Percentiles rank a stretch among this genome's conserved stretches.
These are phyloP conservation scores for Diceros bicornis DNA, from an alignment of 2,797 vertebrate genomes.

Conservation along the genomic window DNA sequence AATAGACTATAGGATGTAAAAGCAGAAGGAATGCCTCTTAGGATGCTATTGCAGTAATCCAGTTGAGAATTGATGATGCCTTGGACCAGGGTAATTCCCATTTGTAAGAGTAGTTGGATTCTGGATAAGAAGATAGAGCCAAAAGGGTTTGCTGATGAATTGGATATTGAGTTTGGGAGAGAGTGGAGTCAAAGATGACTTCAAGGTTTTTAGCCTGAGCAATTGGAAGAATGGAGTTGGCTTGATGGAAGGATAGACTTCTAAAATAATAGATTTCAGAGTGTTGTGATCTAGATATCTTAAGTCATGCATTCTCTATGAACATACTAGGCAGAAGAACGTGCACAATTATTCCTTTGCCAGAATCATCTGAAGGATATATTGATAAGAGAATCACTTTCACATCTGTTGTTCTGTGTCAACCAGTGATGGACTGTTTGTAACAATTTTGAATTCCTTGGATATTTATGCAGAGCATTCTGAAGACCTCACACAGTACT, in stretches of 20 bases:
- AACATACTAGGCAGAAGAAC: background rate
- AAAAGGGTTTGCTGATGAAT: background rate
- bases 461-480: background rate
- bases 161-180: background rate
- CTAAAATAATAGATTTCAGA: constrained; percentile 8
- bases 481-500: background rate
- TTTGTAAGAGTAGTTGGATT: background rate
- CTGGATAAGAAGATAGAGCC: background rate
- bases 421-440: background rate
- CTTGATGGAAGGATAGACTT: background rate
- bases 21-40: background rate
- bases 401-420: background rate
- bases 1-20: background rate
- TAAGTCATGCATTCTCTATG: background rate
- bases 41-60: background rate
- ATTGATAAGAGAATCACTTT: background rate
- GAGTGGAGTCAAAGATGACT: background rate
- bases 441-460: background rate
- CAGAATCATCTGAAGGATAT: background rate
- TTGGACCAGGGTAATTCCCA: background rate
- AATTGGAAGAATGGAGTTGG: background rate
- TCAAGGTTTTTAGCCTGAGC: background rate
- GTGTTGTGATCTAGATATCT: background rate
- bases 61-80: background rate
- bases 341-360: background rate